A percentile compares a stretch with the other conserved stretches of the same genome.
Evolutionary conservation across 1,140 invertebrate genomes (phyloP).

Genomic region (Diploscapter pachys): DNA sequence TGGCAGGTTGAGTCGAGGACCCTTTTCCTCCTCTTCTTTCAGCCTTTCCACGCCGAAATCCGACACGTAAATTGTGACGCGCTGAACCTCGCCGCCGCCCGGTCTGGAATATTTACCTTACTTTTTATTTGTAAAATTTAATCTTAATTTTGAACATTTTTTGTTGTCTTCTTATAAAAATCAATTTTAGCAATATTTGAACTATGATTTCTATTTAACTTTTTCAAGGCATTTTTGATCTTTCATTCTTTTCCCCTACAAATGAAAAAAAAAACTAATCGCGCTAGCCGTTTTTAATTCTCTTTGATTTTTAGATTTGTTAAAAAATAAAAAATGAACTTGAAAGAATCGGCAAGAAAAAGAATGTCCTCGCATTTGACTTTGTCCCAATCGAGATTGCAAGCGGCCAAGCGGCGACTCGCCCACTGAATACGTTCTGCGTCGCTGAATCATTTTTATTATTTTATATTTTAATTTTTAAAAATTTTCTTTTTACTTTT

Average conservation of each 20-base stretch:
- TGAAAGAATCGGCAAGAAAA: constrained; percentile 72
- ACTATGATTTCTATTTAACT: not conserved
- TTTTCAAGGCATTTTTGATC: not conserved
- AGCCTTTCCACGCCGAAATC: constrained; percentile 85
- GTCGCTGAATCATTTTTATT: constrained; percentile 13
- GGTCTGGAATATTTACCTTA: constrained; percentile 15
- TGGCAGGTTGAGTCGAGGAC: constrained; percentile 65
- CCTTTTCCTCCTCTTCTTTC: constrained; percentile 82
- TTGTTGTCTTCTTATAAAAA: not conserved
- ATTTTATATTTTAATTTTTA: not conserved
- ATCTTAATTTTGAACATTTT: not conserved
- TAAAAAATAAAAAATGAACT: constrained; percentile 52
- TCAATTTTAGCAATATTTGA: not conserved
- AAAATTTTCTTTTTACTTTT: not conserved
- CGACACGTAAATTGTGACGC: constrained; percentile 83
- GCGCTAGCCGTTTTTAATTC: too few species aligned
- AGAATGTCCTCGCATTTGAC: constrained; percentile 33
- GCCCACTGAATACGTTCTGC: constrained; percentile 37
- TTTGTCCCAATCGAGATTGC: constrained; percentile 37
- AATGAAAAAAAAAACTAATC: not conserved
- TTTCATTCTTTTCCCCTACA: not conserved
- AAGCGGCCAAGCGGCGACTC: constrained; percentile 28
- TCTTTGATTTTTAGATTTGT: too few species aligned
- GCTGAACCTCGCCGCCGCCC: constrained; percentile 50
- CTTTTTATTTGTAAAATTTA: not conserved